Conservation (phyloP, 2,888 invertebrate species). For the Mythimna loreyi region DNA sequence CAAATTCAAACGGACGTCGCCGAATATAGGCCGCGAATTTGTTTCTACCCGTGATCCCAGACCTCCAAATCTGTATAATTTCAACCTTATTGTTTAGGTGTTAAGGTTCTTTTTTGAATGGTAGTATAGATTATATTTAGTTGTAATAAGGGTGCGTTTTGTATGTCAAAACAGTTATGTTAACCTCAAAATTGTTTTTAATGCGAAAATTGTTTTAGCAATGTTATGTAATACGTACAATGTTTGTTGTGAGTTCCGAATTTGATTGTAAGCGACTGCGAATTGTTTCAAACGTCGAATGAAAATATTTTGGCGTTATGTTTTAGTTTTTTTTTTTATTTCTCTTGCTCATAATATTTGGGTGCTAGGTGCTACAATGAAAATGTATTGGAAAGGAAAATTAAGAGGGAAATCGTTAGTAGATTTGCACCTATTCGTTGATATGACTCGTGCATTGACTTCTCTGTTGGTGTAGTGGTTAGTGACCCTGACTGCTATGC, state of each 20-base stretch:
- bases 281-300: conserved; percentile 31
- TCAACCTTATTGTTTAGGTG: background rate
- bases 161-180: conserved; percentile 11
- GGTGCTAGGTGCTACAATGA: background rate
- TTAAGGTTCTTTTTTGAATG: conserved; percentile 20
- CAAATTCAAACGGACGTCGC: conserved; percentile 74
- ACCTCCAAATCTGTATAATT: conserved; percentile 1
- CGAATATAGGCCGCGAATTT: conserved; percentile 76
- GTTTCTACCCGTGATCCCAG: conserved; percentile 52
- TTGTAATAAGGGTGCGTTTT: conserved; percentile 22
- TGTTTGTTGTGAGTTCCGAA: conserved; percentile 47
- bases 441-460: too few relatives aligned
- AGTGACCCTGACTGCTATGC: too few relatives aligned
- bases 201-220: conserved; percentile 52
- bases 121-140: conserved; percentile 2
- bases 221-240: conserved; percentile 32
- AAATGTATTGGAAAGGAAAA: background rate
- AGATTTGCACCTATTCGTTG: too few relatives aligned
- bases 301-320: conserved; percentile 18
- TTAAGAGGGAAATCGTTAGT: too few relatives aligned
- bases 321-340: conserved; percentile 33
- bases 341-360: conserved; percentile 3
- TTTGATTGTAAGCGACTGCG: conserved; percentile 18
- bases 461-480: too few relatives aligned
- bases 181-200: conserved; percentile 43